Base-by-base conservation (phyloP, 2,888 invertebrate species). In the Conistra vaccinii region DNA sequence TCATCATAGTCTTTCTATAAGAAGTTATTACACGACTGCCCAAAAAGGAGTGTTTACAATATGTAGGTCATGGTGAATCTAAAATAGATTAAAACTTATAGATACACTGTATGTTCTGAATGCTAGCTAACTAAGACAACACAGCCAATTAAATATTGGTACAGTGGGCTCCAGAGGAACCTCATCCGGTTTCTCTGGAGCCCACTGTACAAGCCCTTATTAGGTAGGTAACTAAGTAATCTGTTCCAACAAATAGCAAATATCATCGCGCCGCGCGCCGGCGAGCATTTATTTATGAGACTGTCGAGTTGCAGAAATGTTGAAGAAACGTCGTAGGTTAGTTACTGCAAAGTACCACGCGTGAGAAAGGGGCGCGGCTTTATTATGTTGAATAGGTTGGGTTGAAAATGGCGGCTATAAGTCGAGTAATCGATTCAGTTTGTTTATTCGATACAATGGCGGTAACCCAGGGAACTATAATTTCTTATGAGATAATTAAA, bases 71-170 rank as follows among this genome's bases (percentile, higher is more conserved):
- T 63, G n/a, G n/a, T n/a, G 20, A n/a, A 42, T 29, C 53, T 45
- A 32, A 45, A 69, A 69, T 45, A n/a, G 17, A 61, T 45, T n/a
- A 42, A 58, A 68, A 23, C 39, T 29, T 17, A 20, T 53, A 42
- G 3, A 23, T 42, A 17, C 23, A 6, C 29, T 6, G 6, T 23
- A 12, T 62, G 42, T 32, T 32, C 32, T 62, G n/a, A 20, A 69
- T 58, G 14, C 32, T n/a, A 32, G 6, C 10, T 20, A 32, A 20
- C 32, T 53, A 53, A 12, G 10, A 65, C 12, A n/a, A 48, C n/a
- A 51, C 32, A 20, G n/a, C 26, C 35, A 55, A 55, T 17, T 32
- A 48, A 51, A 48, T 65, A 23, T 14, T 35, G 10, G 53, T 35
- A 3, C n/a, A n/a, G n/a, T n/a, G n/a, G n/a, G n/a, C n/a, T n/a